Evolutionary conservation across 2,113 vertebrate species (phyloP), one percentile per base, ranked within the genome.

Genomic region (Syrmaticus mikado): DNA sequence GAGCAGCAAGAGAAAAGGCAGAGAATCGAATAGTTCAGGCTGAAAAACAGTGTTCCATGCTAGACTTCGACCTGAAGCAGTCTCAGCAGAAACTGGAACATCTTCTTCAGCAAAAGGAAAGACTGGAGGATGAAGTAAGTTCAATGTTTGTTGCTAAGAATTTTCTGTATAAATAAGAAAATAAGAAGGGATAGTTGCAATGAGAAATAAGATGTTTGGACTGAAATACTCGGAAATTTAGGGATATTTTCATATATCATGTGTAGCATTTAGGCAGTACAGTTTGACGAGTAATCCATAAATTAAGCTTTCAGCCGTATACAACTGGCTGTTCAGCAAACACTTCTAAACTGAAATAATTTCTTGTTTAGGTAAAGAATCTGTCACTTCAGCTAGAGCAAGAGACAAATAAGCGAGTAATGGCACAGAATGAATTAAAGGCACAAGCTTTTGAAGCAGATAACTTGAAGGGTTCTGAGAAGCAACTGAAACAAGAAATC

Each of bases 401-500:
- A 91, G 99, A 99, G 97, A 98, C 98, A 0, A 99, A 98, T 96
- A 99, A 99, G 78, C 98, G 99, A 13, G 76, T 98, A n/a, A 86
- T 97, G 93, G 95, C 98, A 82, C 99, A 99, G 97, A 98, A 94
- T 65, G 99, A 99, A 93, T 93, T 99, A 90, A 99, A 99, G 97
- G 96, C 74, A 28, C 98, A 99, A 85, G 98, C 96, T 41, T 98
- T 98, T 97, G 99, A 99, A 86, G 97, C 98, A 28, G 99, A 99
- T 92, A 98, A 98, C 52, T 98, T 99, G 72, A 98, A 98, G 93
- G 98, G 98, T 85, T 98, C 98, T 2, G 99, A 99, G 97, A 99
- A 99, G 96, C 99, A 99, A 93, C 98, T 99, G 95, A 99, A 99
- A 95, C 99, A 99, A 96, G 99, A 99, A 96, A 99, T 99, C 96